Evolutionary conservation across 2,113 vertebrate species (phyloP).

Genomic region (Oreocharis arfaki): DNA sequence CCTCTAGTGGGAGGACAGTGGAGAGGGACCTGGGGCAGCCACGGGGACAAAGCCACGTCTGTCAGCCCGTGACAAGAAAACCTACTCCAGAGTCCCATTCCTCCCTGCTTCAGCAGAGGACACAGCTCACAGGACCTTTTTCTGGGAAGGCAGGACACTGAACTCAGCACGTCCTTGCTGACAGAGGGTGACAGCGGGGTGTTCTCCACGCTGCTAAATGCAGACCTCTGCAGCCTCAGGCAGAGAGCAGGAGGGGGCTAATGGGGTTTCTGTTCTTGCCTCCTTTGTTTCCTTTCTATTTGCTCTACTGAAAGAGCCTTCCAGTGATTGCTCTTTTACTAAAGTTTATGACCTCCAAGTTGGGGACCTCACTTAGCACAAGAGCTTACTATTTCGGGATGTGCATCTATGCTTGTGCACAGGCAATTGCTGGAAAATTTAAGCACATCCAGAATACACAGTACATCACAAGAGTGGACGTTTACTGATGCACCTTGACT

Average conservation of each 20-base stretch:
- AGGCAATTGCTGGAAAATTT: background rate
- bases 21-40: background rate
- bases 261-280: background rate
- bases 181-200: background rate
- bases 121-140: background rate
- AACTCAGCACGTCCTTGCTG: background rate
- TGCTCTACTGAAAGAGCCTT: background rate
- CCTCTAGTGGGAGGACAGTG: background rate
- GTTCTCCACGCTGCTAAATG: background rate
- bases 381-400: background rate
- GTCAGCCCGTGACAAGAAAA: background rate
- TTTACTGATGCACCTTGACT: background rate
- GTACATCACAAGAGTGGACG: background rate
- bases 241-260: constrained; percentile 13
- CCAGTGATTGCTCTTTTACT: background rate
- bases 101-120: background rate
- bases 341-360: constrained; percentile 31
- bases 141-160: background rate
- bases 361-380: background rate
- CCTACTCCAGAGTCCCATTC: rapidly evolving
- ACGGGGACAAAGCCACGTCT: background rate
- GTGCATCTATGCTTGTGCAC: background rate
- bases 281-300: constrained; percentile 28
- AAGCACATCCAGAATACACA: background rate
- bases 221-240: constrained; percentile 14